Evolutionary conservation across 2,113 vertebrate genomes (phyloP), one percentile per base, ranked within the genome.

Genomic region (Sterna hirundo): DNA sequence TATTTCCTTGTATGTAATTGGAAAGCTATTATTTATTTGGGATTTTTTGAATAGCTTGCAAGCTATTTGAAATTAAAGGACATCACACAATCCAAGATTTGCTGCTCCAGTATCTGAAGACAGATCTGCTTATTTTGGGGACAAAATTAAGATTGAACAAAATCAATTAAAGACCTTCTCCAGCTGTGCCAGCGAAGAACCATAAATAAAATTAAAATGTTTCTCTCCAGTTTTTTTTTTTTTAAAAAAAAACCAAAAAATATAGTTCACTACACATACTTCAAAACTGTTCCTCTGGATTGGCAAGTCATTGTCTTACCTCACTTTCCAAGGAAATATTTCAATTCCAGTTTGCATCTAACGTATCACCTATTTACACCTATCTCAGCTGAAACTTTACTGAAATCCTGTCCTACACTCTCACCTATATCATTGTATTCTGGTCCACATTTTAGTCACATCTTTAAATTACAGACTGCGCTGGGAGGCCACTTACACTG

Each of bases 1-100:
- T 68, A 88, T 72, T 90, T 81, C 72, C 52, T 90, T 55, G 75
- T 51, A 64, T 76, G 38, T 46, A 93, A 93, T 3, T 93, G 75
- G 75, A 60, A 94, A 92, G 70, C 20, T 68, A 74, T 80, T 71
- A 74, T 84, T 75, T 93, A 82, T 86, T 89, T 70, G 65, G 66
- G 40, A 94, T 93, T 94, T 88, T 94, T 51, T 85, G 2, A 94
- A 93, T 94, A 95, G 71, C 55, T 94, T 88, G 55, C 71, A 90
- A 93, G 55, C 42, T 95, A 80, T 85, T 80, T 44, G 71, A 85
- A 86, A 90, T 88, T n/a, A 70, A 91, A 83, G 46, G 71, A 85
- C 57, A 90, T 52, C 62, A 88, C 30, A 84, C 40, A 80, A 55
- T 83, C 81, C 86, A 87, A 83, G 54, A 82, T 72, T 79, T 62